Evolutionary conservation across 2,113 vertebrate species (phyloP).

Genomic region (Meriones unguiculatus): DNA sequence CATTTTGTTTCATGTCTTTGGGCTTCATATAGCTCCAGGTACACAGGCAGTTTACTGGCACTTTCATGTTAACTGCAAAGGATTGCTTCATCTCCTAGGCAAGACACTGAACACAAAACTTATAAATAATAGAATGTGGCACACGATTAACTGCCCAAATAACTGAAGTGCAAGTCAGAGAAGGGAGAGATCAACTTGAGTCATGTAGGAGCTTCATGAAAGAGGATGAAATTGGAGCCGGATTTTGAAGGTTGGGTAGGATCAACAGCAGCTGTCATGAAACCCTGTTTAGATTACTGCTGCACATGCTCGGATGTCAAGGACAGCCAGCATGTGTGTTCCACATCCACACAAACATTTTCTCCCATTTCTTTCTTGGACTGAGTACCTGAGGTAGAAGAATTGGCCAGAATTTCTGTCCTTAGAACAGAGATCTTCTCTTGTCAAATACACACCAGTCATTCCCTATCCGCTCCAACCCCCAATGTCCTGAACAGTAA

Average conservation of each 20-base stretch:
- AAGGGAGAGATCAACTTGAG: background rate
- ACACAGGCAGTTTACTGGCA: background rate
- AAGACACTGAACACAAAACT: background rate
- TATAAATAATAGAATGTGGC: background rate
- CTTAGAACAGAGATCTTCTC: background rate
- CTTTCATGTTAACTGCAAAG: background rate
- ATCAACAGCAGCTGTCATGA: slow-evolving; percentile 67
- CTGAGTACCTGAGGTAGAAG: background rate
- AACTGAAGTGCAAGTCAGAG: background rate
- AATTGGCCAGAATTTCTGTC: background rate
- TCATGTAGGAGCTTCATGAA: background rate
- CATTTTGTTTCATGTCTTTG: background rate
- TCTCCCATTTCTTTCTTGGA: background rate
- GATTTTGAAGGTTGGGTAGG: slow-evolving; percentile 61
- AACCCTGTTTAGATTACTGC: slow-evolving; percentile 64
- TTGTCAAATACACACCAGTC: background rate
- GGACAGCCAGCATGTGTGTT: background rate
- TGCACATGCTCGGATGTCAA: slow-evolving; percentile 55
- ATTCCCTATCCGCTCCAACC: background rate
- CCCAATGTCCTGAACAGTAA: background rate
- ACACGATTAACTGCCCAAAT: background rate
- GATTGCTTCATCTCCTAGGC: background rate
- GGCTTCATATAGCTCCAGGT: background rate
- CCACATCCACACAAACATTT: background rate
- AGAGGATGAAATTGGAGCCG: slow-evolving; percentile 58